These are phyloP conservation scores for Omphaloscelis lunosa DNA, from an alignment of 2,888 invertebrate species.

Conservation along the genomic window DNA sequence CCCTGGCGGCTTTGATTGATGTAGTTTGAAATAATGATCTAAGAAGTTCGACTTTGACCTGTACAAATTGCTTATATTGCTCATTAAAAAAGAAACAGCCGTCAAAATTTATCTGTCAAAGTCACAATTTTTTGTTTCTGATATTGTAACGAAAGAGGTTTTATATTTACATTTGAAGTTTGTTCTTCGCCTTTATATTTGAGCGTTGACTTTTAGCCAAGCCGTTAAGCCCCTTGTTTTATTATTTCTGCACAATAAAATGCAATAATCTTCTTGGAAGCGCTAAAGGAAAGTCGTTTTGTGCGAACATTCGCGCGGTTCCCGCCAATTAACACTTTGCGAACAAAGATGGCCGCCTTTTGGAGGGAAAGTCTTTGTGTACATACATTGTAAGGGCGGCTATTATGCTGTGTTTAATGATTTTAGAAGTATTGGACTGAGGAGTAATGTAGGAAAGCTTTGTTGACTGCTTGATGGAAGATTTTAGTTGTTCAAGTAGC, in stretches of 20 bases:
- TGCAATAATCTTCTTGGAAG: slow-evolving; percentile 76
- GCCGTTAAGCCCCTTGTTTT: slow-evolving; percentile 69
- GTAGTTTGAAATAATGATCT: slow-evolving; percentile 51
- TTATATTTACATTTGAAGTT: slow-evolving; percentile 58
- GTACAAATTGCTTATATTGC: slow-evolving; percentile 37
- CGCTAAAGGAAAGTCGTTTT: slow-evolving; percentile 73
- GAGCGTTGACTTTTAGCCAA: slow-evolving; percentile 62
- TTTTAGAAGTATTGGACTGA: slow-evolving; percentile 52
- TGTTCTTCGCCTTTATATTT: slow-evolving; percentile 52
- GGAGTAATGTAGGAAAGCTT: slow-evolving; percentile 20
- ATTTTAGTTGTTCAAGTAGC: slow-evolving; percentile 17
- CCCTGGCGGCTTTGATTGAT: slow-evolving; percentile 60
- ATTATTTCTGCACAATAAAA: slow-evolving; percentile 72
- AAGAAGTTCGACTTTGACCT: slow-evolving; percentile 37
- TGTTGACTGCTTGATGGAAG: slow-evolving; percentile 30
- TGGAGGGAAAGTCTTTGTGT: slow-evolving; percentile 81
- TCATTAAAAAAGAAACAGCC: slow-evolving; percentile 41
- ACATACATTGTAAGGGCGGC: slow-evolving; percentile 71
- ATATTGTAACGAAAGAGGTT: slow-evolving; percentile 52
- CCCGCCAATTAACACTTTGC: slow-evolving; percentile 87
- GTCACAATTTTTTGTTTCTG: slow-evolving; percentile 5
- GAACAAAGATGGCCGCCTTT: slow-evolving; percentile 83
- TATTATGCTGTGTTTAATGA: slow-evolving; percentile 77
- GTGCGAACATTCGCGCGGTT: slow-evolving; percentile 77
- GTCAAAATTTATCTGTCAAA: slow-evolving; percentile 6